These are phyloP conservation scores for Agapornis roseicollis DNA, from an alignment of 2,113 vertebrate genomes.

Conservation along the genomic window DNA sequence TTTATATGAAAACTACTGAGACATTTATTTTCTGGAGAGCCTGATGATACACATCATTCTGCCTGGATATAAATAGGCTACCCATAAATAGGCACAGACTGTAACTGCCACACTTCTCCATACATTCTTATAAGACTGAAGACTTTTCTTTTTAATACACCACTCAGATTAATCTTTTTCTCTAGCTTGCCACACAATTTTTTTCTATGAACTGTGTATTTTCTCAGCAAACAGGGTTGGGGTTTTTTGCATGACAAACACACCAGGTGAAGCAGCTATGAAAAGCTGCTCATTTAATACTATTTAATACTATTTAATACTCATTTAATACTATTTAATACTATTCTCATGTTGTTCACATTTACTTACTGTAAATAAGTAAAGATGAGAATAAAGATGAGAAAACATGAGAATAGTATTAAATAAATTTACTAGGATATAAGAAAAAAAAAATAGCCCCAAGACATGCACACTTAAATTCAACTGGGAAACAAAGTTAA, in stretches of 20 bases:
- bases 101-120: neutral
- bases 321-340: too few species aligned
- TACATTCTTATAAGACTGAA: neutral
- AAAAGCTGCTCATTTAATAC: too few species aligned
- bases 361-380: too few species aligned
- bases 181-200: neutral
- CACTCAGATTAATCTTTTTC: neutral
- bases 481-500: neutral
- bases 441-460: neutral
- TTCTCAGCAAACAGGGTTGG: neutral
- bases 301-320: too few species aligned
- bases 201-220: neutral
- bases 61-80: neutral
- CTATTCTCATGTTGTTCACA: too few species aligned
- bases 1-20: neutral
- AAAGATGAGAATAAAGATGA: too few species aligned
- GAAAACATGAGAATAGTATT: neutral
- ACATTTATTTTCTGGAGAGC: neutral
- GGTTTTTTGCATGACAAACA: neutral
- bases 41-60: neutral
- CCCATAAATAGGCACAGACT: neutral
- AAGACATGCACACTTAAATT: neutral
- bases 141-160: neutral
- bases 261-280: neutral
- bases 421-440: neutral